Conservation (phyloP, 2,113 vertebrate genomes). For the Vulpes ferrilata region DNA sequence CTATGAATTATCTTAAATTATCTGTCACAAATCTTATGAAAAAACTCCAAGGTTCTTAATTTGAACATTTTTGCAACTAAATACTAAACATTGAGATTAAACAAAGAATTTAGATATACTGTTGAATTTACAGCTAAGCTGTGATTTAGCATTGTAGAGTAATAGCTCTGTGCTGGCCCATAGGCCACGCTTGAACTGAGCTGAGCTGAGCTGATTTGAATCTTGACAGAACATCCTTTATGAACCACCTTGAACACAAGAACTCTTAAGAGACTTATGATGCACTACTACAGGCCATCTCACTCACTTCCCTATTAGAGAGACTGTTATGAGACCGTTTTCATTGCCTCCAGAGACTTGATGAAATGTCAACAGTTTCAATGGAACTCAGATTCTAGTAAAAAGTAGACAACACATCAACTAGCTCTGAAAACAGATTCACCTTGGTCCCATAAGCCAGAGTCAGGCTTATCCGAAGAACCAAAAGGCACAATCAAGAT, state of each 20-base stretch:
- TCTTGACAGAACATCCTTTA: not conserved
- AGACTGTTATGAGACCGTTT: not conserved
- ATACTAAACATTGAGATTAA: not conserved
- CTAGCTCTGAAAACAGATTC: not conserved
- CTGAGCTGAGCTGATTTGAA: not conserved
- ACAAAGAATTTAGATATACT: not conserved
- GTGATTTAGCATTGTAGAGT: not conserved
- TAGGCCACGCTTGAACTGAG: not conserved
- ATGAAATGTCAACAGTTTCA: not conserved
- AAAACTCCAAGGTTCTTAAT: not conserved
- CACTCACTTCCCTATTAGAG: not conserved
- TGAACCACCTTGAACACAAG: not conserved
- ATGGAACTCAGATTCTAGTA: not conserved
- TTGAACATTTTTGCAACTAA: not conserved
- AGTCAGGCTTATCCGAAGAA: not conserved
- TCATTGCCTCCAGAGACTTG: not conserved
- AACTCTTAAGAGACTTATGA: not conserved
- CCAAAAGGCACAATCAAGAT: not conserved
- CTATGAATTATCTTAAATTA: not conserved
- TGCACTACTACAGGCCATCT: not conserved
- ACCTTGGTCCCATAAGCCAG: too few species aligned
- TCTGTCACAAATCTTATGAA: not conserved
- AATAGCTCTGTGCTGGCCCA: not conserved
- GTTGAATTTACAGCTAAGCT: not conserved
- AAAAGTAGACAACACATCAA: not conserved